Conservation (phyloP, 2,888 invertebrate genomes). For the Fissipunctia ypsillon region DNA sequence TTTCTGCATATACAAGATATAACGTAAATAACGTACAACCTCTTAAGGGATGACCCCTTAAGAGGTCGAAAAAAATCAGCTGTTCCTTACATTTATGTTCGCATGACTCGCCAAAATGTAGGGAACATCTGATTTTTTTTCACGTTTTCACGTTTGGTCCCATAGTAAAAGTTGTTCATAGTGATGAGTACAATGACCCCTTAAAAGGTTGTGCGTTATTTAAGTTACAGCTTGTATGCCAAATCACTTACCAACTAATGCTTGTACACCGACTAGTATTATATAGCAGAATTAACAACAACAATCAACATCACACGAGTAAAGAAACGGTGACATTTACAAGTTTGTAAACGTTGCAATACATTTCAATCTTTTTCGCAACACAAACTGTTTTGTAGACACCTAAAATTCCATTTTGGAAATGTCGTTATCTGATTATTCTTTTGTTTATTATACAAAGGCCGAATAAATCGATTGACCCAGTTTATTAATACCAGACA, state of each 20-base stretch:
- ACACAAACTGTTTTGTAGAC: conserved; percentile 6
- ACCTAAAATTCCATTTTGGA: conserved; percentile 4
- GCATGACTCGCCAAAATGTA: too few relatives aligned
- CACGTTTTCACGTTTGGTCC: too few relatives aligned
- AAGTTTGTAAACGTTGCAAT: conserved; percentile 19
- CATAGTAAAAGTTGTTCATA: too few relatives aligned
- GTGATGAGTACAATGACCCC: too few relatives aligned
- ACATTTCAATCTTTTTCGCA: conserved; percentile 16
- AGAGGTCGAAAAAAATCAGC: too few relatives aligned
- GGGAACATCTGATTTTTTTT: too few relatives aligned
- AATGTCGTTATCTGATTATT: conserved; percentile 19
- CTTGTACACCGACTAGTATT: neutral
- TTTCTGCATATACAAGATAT: too few relatives aligned
- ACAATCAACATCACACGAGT: conserved; percentile 14
- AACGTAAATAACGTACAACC: too few relatives aligned
- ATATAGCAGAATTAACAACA: neutral
- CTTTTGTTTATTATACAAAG: conserved; percentile 25
- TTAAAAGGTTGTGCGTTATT: too few relatives aligned
- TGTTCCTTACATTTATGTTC: too few relatives aligned
- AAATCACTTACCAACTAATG: neutral
- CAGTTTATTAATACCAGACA: conserved; percentile 18
- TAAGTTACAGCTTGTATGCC: too few relatives aligned
- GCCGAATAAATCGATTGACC: conserved; percentile 20
- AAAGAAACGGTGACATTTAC: conserved; percentile 34
- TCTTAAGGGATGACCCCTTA: too few relatives aligned